A percentile compares a stretch with the other conserved stretches of the same genome.
Conservation (phyloP, 1,140 invertebrate species). For the Parasteatoda tepidariorum region DNA sequence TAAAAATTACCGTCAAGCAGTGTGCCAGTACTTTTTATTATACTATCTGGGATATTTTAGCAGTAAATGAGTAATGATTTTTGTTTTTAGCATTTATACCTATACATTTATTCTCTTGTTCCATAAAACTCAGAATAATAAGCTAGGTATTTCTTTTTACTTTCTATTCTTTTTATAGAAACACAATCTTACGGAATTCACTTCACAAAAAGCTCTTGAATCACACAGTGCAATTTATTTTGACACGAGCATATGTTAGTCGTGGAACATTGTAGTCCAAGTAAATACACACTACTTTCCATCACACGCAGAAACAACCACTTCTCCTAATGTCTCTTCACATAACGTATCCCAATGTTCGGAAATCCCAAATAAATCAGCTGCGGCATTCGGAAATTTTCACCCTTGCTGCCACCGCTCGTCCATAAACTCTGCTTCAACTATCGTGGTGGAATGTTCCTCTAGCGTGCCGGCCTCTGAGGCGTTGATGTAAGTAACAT, state of each 20-base stretch:
- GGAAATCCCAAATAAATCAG: neutral
- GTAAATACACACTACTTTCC: neutral
- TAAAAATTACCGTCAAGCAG: too few relatives aligned
- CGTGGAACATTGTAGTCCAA: neutral
- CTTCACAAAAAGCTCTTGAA: neutral
- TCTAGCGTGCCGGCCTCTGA: constrained; percentile 25
- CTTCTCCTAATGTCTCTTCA: neutral
- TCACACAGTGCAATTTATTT: neutral
- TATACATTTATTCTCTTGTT: too few relatives aligned
- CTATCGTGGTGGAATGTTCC: constrained; percentile 5
- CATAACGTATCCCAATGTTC: neutral
- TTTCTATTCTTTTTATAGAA: too few relatives aligned
- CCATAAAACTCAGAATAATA: too few relatives aligned
- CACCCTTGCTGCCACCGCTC: neutral
- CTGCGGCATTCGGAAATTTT: neutral
- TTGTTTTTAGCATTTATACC: too few relatives aligned
- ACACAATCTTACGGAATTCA: too few relatives aligned
- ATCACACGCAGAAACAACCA: neutral
- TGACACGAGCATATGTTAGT: neutral
- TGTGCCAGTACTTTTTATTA: too few relatives aligned
- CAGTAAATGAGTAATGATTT: too few relatives aligned
- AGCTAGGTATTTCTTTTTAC: too few relatives aligned
- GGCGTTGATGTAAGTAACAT: constrained; percentile 49
- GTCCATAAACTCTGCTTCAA: neutral
- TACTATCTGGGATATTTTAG: too few relatives aligned